A percentile compares a stretch with the other conserved stretches of the same genome.
phyloP scores from a whole-genome alignment of 2,888 invertebrate genomes.

The Malthinus seriepunctatus region DNA sequence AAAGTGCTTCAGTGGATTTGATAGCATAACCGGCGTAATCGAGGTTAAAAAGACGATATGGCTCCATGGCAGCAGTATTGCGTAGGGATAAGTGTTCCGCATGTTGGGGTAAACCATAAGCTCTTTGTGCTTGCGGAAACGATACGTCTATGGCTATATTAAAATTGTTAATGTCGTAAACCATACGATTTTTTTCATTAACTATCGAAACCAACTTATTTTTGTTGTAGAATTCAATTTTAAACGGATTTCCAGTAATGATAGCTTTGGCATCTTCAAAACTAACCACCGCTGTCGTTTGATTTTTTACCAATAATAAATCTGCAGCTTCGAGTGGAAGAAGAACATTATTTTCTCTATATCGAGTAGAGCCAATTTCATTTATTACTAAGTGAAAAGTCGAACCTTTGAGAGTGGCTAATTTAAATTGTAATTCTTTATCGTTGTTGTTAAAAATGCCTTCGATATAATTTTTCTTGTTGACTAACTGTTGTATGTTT shows the following conservation, averaged over 20 bases:
- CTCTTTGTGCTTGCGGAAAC: conserved; percentile 84
- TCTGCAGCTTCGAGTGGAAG: neutral
- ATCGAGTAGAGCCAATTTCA: neutral
- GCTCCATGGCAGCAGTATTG: conserved; percentile 64
- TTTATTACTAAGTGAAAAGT: neutral
- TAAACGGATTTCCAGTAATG: conserved; percentile 67
- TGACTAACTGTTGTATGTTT: neutral
- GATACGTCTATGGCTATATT: conserved; percentile 89
- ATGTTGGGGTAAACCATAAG: conserved; percentile 95
- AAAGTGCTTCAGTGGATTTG: conserved; percentile 89
- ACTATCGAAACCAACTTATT: conserved; percentile 71
- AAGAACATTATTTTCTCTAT: neutral
- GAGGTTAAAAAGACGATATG: conserved; percentile 90
- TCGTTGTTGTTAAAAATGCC: neutral
- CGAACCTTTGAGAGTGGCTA: neutral
- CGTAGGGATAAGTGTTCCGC: conserved; percentile 83
- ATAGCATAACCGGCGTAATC: conserved; percentile 97
- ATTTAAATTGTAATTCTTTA: neutral
- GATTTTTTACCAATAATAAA: neutral
- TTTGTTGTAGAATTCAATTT: conserved; percentile 73
- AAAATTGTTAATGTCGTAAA: conserved; percentile 67
- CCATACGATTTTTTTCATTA: conserved; percentile 25
- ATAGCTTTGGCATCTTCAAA: neutral
- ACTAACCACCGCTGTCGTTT: neutral
- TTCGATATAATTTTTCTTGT: neutral